phyloP scores from a whole-genome alignment of 2,113 vertebrate species.

The Lipotes vexillifer region DNA sequence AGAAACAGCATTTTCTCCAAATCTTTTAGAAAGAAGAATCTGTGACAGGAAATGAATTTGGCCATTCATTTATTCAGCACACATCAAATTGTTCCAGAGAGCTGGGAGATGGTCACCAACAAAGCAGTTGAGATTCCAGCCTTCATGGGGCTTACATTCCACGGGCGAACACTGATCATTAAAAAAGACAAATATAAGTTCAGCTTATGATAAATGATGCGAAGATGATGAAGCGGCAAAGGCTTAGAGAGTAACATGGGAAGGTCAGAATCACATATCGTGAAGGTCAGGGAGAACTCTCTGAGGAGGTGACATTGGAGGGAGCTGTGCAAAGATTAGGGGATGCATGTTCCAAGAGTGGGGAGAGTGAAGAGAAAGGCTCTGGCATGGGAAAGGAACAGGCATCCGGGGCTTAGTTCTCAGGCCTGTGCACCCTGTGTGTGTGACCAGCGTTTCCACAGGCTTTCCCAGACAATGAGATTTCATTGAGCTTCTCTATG shows the following conservation, averaged over 20 bases:
- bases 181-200: neutral
- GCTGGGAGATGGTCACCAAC: neutral
- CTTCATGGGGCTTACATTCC: neutral
- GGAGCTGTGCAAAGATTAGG: neutral
- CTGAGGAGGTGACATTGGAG: neutral
- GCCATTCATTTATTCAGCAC: neutral
- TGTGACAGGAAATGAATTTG: neutral
- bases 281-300: neutral
- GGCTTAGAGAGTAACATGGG: neutral
- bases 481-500: neutral
- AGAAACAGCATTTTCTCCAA: neutral
- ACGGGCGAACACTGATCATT: too few relatives aligned
- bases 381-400: neutral
- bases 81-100: neutral
- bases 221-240: neutral
- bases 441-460: neutral
- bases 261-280: too few relatives aligned
- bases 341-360: neutral
- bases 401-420: accelerated
- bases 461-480: neutral
- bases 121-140: neutral
- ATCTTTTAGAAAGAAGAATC: neutral
- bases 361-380: neutral
- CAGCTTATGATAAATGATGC: neutral
- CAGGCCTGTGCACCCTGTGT: accelerated